Percentiles rank a stretch among this genome's conserved stretches.
Evolutionary conservation across 2,888 invertebrate genomes (phyloP).

Genomic region (Plemyria rubiginata): DNA sequence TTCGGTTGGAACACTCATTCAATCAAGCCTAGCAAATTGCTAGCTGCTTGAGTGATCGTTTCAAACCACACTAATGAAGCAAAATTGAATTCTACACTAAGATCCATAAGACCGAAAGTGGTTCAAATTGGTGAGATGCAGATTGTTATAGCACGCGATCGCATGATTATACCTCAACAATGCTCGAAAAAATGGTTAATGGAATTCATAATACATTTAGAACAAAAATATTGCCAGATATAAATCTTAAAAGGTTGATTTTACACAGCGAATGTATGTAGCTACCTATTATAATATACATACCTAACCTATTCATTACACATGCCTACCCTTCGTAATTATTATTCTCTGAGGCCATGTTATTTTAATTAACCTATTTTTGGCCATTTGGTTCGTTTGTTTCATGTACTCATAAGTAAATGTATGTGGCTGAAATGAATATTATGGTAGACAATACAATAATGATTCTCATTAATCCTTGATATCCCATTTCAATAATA

Average conservation of each 20-base stretch:
- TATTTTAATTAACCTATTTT: slow-evolving; percentile 14
- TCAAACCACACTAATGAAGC: slow-evolving; percentile 26
- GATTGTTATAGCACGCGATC: slow-evolving; percentile 44
- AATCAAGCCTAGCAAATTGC: slow-evolving; percentile 48
- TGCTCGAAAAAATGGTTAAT: slow-evolving; percentile 51
- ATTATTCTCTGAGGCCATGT: slow-evolving; percentile 1
- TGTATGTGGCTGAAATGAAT: neutral
- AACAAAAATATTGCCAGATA: slow-evolving; percentile 51
- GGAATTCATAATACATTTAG: slow-evolving; percentile 57
- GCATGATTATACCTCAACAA: slow-evolving; percentile 45
- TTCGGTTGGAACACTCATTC: slow-evolving; percentile 35
- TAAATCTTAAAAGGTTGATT: slow-evolving; percentile 34
- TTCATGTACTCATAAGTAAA: neutral
- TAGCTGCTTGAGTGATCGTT: slow-evolving; percentile 40
- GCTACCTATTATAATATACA: neutral
- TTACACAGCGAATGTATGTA: slow-evolving; percentile 24
- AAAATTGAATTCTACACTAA: slow-evolving; percentile 32
- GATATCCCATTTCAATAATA: too few relatives aligned
- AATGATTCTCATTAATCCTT: too few relatives aligned
- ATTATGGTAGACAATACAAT: too few relatives aligned
- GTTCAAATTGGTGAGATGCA: slow-evolving; percentile 24
- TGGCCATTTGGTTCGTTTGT: neutral
- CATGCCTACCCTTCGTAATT: neutral
- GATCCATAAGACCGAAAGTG: slow-evolving; percentile 18
- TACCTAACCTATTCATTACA: neutral